Base-by-base conservation (phyloP, 2,797 vertebrate species). In the Acanthiza pusilla region DNA sequence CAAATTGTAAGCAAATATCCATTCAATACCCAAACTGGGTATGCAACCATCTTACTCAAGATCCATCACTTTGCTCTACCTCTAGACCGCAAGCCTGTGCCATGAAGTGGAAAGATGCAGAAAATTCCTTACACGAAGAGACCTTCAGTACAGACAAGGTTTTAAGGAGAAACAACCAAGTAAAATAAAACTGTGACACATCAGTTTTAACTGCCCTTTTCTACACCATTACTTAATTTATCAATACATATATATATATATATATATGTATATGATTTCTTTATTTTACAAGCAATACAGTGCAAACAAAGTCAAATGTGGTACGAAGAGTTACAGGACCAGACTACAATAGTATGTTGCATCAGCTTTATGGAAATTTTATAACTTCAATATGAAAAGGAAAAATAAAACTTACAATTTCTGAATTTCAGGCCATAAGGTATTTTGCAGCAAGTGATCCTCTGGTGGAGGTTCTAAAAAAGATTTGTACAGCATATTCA, bases 351-450 rank as follows among this genome's bases (percentile, higher is more conserved):
- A 67, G 27, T 19, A 32, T 3, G 17, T 30, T 62, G 34, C 20
- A 83, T 51, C 3, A 92, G 11, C 5, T 58, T 93, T 61, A 68
- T n/a, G 7, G 23, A 85, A 83, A 57, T 47, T 43, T 42, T 60
- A 10, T 40, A 57, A 45, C 32, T 75, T 34, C 45, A 89, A 62
- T 85, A 26, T 68, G 75, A 85, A 54, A 74, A 89, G 36, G 29
- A 53, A 85, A 65, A 80, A 30, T 7, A 83, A 82, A 85, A 97
- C 99, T 99, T 98, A 99, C 99, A 99, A 96, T 96, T 99, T 99
- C 96, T 99, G 99, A 96, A 99, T 98, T 97, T 99, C 99, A 54
- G 99, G 99, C 99, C 99, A 99, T 62, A 99, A 97, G 20, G 99
- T 99, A 97, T 99, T 99, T 97, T 99, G 99, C 74, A 99, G 98